Evolutionary conservation across 92 coral and sea anemone species (phyloP).

Genomic region (Heliopora coerulea): DNA sequence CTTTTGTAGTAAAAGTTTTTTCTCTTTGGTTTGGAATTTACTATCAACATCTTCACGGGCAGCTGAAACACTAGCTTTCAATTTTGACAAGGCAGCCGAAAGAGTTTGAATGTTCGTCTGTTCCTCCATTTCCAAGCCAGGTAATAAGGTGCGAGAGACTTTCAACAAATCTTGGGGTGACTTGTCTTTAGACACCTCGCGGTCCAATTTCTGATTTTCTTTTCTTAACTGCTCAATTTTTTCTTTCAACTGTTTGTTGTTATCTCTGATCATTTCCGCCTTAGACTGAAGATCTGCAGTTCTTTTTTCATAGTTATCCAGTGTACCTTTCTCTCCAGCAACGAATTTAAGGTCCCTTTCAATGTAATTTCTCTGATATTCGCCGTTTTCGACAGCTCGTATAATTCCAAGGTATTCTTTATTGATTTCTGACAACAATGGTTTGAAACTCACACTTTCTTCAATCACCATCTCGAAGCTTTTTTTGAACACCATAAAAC

Average conservation of each 20-base stretch:
- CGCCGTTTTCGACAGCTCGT: conserved; percentile 82
- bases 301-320: conserved; percentile 64
- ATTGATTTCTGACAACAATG: conserved; percentile 71
- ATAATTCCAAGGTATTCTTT: conserved; percentile 83
- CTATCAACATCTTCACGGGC: conserved; percentile 59
- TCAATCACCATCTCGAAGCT: conserved; percentile 87
- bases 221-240: conserved; percentile 48
- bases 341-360: conserved; percentile 78
- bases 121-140: conserved; percentile 74
- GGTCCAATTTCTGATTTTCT: conserved; percentile 48
- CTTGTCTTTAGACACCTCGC: conserved; percentile 61
- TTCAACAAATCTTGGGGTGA: conserved; percentile 53
- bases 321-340: conserved; percentile 75
- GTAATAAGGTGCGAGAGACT: conserved; percentile 63
- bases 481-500: conserved; percentile 68
- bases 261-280: conserved; percentile 51
- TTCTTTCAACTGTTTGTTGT: conserved; percentile 56
- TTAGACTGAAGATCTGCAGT: conserved; percentile 85
- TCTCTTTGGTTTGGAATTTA: conserved; percentile 66
- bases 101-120: conserved; percentile 74
- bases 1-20: conserved; percentile 63
- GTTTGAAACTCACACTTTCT: conserved; percentile 74
- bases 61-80: conserved; percentile 64
- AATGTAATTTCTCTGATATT: conserved; percentile 73
- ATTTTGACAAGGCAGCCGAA: conserved; percentile 51